phyloP scores from a whole-genome alignment of 2,113 vertebrate genomes.

The Cephalopterus ornatus region DNA sequence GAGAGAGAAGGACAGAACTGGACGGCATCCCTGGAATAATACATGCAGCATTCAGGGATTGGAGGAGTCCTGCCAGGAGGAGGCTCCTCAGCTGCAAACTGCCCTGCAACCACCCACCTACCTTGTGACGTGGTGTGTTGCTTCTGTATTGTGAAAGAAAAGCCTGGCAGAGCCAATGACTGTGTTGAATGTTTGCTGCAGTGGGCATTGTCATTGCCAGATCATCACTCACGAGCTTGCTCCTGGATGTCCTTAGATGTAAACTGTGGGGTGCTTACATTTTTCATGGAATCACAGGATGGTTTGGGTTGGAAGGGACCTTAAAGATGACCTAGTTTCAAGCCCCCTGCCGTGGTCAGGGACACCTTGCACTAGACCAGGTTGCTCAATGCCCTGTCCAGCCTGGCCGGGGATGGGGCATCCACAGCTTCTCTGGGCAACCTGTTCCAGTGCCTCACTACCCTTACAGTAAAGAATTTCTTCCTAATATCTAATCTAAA shows the following conservation, averaged over 20 bases:
- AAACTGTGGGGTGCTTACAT: not conserved
- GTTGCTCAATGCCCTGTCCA: not conserved
- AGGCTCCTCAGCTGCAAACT: not conserved
- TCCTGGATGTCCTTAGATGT: not conserved
- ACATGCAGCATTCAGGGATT: fast-evolving
- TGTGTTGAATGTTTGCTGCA: not conserved
- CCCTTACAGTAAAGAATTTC: not conserved
- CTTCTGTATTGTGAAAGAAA: not conserved
- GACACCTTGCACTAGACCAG: not conserved
- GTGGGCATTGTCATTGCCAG: not conserved
- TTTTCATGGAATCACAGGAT: not conserved
- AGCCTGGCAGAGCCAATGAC: not conserved
- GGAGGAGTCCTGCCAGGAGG: not conserved
- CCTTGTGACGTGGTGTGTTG: fast-evolving
- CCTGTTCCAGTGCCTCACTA: not conserved
- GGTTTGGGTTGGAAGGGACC: not conserved
- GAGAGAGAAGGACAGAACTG: not conserved
- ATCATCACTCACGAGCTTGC: not conserved
- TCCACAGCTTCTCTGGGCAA: not conserved
- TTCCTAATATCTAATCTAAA: not conserved
- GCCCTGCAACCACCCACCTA: not conserved
- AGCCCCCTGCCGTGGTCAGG: not conserved
- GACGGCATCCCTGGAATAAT: fast-evolving
- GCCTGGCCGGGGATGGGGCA: not conserved
- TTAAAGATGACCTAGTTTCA: not conserved